Percentiles rank a stretch among this genome's conserved stretches.
phyloP scores from a whole-genome alignment of 2,797 vertebrate species.

The Apogon talboti region DNA sequence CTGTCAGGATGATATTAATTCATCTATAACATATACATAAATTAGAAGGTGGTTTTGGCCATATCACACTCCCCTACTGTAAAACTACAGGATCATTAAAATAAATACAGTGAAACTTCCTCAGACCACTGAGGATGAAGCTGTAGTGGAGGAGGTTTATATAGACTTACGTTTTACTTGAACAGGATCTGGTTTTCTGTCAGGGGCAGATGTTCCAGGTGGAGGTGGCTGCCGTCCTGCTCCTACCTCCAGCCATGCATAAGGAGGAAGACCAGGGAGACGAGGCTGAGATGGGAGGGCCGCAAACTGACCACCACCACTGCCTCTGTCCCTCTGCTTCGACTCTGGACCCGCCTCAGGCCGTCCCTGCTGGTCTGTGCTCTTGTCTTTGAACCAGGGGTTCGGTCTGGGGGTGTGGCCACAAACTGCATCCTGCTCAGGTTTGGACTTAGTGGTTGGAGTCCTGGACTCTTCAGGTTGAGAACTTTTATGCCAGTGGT shows the following conservation, averaged over 20 bases:
- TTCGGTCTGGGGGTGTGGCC: conserved; percentile 5
- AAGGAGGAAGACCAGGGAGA: not conserved
- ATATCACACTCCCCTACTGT: too few relatives aligned
- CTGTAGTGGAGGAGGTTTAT: too few relatives aligned
- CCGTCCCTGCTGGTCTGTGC: not conserved
- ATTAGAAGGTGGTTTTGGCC: too few relatives aligned
- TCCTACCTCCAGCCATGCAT: not conserved
- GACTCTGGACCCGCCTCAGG: not conserved
- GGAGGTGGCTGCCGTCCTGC: not conserved
- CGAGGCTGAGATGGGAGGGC: not conserved
- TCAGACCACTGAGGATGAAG: too few relatives aligned
- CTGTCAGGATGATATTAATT: too few relatives aligned
- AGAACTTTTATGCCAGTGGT: not conserved
- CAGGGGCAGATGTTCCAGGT: not conserved
- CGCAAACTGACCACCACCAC: not conserved
- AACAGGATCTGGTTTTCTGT: not conserved
- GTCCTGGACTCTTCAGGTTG: not conserved
- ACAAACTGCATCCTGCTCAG: not conserved
- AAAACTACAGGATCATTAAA: not conserved
- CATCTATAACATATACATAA: too few relatives aligned
- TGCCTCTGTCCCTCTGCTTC: not conserved
- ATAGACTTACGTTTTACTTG: conserved; percentile 30
- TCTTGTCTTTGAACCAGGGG: conserved; percentile 36
- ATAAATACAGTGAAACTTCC: not conserved
- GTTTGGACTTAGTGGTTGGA: not conserved